Conservation (phyloP, 2,797 vertebrate genomes). For the Dromococcyx pavoninus region DNA sequence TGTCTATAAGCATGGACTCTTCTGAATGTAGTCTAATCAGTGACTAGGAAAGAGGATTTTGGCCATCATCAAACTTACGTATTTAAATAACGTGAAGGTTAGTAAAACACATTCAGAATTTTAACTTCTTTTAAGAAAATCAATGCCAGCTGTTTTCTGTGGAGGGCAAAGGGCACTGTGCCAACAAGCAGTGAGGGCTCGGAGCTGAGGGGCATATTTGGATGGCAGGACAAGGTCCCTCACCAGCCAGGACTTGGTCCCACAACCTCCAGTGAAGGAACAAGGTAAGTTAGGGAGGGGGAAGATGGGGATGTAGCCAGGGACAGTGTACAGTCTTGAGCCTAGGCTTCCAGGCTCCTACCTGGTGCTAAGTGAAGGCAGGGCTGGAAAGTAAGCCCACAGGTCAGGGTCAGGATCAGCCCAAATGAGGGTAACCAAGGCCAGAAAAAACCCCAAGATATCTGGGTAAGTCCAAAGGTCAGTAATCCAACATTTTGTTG, state of each 20-base stretch:
- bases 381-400: background rate
- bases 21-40: background rate
- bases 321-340: background rate
- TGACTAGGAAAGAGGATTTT: background rate
- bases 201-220: background rate
- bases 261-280: background rate
- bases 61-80: background rate
- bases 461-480: background rate
- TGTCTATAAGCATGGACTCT: background rate
- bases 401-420: background rate
- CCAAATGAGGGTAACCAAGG: background rate
- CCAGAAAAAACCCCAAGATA: background rate
- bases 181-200: background rate
- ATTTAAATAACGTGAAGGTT: background rate
- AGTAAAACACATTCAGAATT: background rate
- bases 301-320: no score
- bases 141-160: background rate
- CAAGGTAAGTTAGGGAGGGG: background rate
- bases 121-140: background rate
- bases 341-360: background rate
- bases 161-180: background rate
- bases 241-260: background rate
- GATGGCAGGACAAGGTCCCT: background rate
- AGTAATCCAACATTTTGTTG: background rate
- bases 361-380: background rate